phyloP scores from a whole-genome alignment of 2,113 vertebrate genomes.

The Micromys minutus region DNA sequence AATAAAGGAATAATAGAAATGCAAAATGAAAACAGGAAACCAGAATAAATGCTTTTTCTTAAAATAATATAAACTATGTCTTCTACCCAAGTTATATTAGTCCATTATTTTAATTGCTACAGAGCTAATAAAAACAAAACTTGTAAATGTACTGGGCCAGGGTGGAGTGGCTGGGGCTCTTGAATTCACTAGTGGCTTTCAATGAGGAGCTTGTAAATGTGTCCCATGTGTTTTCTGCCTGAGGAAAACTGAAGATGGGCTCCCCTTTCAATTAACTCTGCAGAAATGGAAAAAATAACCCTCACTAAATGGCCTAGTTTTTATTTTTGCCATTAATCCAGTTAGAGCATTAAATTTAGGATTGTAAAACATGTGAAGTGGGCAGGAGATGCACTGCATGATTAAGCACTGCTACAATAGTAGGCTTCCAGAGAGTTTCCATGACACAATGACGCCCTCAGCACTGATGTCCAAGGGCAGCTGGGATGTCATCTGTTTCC shows the following conservation, averaged over 20 bases:
- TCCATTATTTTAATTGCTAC: slow-evolving; percentile 73
- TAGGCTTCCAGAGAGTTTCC: slow-evolving; percentile 59
- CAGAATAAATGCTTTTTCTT: slow-evolving; percentile 33
- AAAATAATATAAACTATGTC: slow-evolving; percentile 52
- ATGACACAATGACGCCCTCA: slow-evolving; percentile 10
- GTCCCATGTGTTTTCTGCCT: slow-evolving; percentile 76
- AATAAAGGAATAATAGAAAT: slow-evolving; percentile 32
- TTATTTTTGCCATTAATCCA: slow-evolving; percentile 75
- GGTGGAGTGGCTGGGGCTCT: slow-evolving; percentile 47
- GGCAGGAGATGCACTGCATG: slow-evolving; percentile 11
- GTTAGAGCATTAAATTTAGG: slow-evolving; percentile 68
- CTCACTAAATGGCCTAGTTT: slow-evolving; percentile 65
- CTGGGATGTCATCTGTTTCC: not conserved
- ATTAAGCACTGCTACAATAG: slow-evolving; percentile 23
- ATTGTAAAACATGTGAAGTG: slow-evolving; percentile 35
- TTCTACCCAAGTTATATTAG: not conserved
- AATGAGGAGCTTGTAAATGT: slow-evolving; percentile 75
- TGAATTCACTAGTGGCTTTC: slow-evolving; percentile 64
- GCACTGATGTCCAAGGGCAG: slow-evolving; percentile 22
- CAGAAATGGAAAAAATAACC: slow-evolving; percentile 64
- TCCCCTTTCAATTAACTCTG: slow-evolving; percentile 32
- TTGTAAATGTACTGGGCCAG: slow-evolving; percentile 22
- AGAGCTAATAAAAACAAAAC: slow-evolving; percentile 78
- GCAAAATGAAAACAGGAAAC: slow-evolving; percentile 49
- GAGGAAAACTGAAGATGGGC: slow-evolving; percentile 54